Conservation (phyloP, 2,797 vertebrate species). For the Fratercula arctica region DNA sequence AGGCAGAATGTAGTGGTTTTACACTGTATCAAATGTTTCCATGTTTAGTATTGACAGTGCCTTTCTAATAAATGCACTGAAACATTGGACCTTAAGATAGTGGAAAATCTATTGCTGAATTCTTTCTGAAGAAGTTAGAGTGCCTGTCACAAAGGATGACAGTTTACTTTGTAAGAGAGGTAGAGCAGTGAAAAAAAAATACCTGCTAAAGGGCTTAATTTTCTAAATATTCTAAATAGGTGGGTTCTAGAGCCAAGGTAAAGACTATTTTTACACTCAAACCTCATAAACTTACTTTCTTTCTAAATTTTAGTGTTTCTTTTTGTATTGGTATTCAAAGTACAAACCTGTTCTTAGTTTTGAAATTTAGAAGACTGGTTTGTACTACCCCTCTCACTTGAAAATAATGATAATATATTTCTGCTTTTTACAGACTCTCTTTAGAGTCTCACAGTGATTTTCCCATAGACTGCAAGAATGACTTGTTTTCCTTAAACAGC, state of each 20-base stretch:
- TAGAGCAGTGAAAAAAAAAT: neutral
- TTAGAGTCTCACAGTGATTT: neutral
- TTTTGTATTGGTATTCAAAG: neutral
- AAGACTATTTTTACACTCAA: neutral
- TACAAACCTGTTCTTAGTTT: neutral
- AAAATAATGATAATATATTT: neutral
- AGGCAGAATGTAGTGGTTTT: neutral
- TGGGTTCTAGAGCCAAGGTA: neutral
- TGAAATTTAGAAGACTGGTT: neutral
- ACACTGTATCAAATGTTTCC: neutral
- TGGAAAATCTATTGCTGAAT: neutral
- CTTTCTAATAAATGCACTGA: neutral
- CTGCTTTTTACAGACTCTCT: neutral
- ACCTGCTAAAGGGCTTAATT: neutral
- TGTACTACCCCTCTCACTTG: neutral
- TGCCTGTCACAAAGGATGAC: neutral
- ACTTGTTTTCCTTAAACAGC: slow-evolving; percentile 31
- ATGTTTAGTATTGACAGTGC: neutral
- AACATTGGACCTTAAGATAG: neutral
- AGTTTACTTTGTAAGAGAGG: neutral
- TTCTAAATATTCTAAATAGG: neutral
- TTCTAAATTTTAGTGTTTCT: neutral
- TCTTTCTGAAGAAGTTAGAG: neutral
- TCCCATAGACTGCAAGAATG: neutral
- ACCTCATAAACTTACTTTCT: neutral